Percentiles rank a stretch among this genome's conserved stretches.
phyloP scores from a whole-genome alignment of 2,888 invertebrate genomes.

The Lymantria monacha region DNA sequence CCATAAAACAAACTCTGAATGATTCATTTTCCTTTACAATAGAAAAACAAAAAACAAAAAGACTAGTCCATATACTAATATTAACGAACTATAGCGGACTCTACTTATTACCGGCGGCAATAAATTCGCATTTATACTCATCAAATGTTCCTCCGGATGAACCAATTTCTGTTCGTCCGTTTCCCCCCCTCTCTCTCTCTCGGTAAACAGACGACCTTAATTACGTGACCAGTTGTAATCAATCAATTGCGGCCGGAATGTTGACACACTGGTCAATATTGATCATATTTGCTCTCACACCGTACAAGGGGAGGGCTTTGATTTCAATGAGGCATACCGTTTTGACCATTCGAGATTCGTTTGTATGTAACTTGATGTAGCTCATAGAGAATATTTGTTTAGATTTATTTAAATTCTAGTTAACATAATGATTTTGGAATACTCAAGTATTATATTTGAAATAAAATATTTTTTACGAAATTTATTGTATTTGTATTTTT shows the following conservation, averaged over 20 bases:
- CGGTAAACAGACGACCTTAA: slow-evolving; percentile 45
- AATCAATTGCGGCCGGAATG: slow-evolving; percentile 38
- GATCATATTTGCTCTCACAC: slow-evolving; percentile 30
- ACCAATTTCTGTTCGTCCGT: slow-evolving; percentile 12
- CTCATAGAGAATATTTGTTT: too few relatives aligned
- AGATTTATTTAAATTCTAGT: too few relatives aligned
- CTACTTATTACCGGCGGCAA: slow-evolving; percentile 13
- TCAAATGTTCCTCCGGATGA: slow-evolving; percentile 13
- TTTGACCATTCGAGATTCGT: background rate
- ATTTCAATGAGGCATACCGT: background rate
- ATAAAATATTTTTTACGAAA: too few relatives aligned
- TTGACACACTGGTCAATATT: slow-evolving; percentile 27
- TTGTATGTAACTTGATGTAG: background rate
- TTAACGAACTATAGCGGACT: background rate
- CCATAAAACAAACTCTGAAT: too few relatives aligned
- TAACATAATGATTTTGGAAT: too few relatives aligned
- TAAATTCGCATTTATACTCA: slow-evolving; percentile 21
- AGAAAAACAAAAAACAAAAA: too few relatives aligned
- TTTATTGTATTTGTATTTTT: too few relatives aligned
- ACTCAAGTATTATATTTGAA: too few relatives aligned
- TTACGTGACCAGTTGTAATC: slow-evolving; percentile 45
- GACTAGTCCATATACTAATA: too few relatives aligned
- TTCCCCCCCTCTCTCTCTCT: slow-evolving; percentile 4
- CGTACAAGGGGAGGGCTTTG: background rate
- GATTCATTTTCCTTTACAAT: too few relatives aligned